Evolutionary conservation across 2,888 invertebrate genomes (phyloP), one percentile per base, ranked within the genome.

Genomic region (Pristionchus mayeri): DNA sequence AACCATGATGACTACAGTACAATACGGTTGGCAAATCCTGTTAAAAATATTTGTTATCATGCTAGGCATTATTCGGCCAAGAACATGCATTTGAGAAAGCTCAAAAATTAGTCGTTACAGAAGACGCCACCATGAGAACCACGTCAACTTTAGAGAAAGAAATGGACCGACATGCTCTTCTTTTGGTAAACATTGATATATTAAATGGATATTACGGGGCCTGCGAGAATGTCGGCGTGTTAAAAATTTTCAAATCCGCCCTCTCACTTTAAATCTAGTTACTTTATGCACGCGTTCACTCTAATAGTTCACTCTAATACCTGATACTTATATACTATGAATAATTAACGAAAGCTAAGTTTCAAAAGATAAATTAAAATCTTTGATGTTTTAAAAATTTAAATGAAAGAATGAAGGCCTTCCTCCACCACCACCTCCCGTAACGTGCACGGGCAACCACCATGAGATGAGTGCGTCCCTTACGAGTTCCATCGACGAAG

Each of bases 391-490:
- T n/a, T 18, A 16, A 67, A 34, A 24, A 27, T 27, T 27, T 67
- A 30, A 18, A 11, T 27, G 18, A n/a, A n/a, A n/a, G n/a, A n/a
- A n/a, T n/a, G 18, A 7, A 57, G 81, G 21, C 16, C 37, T 84
- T 16, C 84, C 84, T 9, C 83, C 83, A 0, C 71, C 84, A 37
- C 84, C 84, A 30, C 84, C 84, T 6, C 54, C 84, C 34, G 75
- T 84, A 0, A 84, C 71, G 11, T 84, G 71, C n/a, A 40, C 52
- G 30, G 18, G 50, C 4, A 67, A 50, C 27, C 82, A 60, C 57
- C 40, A 24, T 18, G 27, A 50, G 11, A 30, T 40, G 27, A 44
- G 37, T 60, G 37, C 71, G n/a, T 40, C 37, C 9, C 9, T 40
- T 3, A 75, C 50, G 52, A 75, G 54, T n/a, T 40, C 50, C 30